Evolutionary conservation across 2,113 vertebrate genomes (phyloP), one percentile per base, ranked within the genome.

Genomic region (Dicrurus megarhynchus): DNA sequence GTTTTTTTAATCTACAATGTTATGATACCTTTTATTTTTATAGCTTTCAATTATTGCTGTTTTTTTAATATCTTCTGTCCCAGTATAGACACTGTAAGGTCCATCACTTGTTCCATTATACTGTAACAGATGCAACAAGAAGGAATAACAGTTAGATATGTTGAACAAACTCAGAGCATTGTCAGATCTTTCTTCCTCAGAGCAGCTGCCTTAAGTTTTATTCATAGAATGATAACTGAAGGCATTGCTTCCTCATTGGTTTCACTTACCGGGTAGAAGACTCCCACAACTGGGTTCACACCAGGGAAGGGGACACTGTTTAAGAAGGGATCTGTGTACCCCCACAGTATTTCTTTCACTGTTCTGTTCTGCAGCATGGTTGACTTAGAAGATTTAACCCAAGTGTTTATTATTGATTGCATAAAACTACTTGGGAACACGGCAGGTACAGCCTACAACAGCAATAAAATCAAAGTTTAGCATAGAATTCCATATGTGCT

Each of bases 61-160:
- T 96, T 98, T 98, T 35, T 41, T 91, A 87, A 99, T 98, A 93
- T 99, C 92, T 2, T 98, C 97, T 94, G 98, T 98, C 19, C 99
- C 99, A 37, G 77, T 99, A 96, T 94, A 98, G 47, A 99, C 95
- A 26, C 30, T 98, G 97, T 99, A 99, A 82, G 85, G 46, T 47
- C 99, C 99, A 52, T 99, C 99, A 0, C 0, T 84, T 37, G 99
- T 99, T 35, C 87, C 95, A n/a, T 99, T 99, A 95, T 99, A 99
- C 99, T 99, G 70, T 39, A 97, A 95, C 68, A 93, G 91, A 95
- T 9, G 88, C 32, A 73, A 93, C 37, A 65, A 95, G 21, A 87
- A 68, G 41, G 49, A 95, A n/a, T 47, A 94, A 68, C 26, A 56
- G 78, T 89, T 85, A 90, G 37, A 95, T 64, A 35, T 42, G 47